A percentile compares a stretch with the other conserved stretches of the same genome.
phyloP scores from a whole-genome alignment of 2,888 invertebrate species.

The Philaethria dido region DNA sequence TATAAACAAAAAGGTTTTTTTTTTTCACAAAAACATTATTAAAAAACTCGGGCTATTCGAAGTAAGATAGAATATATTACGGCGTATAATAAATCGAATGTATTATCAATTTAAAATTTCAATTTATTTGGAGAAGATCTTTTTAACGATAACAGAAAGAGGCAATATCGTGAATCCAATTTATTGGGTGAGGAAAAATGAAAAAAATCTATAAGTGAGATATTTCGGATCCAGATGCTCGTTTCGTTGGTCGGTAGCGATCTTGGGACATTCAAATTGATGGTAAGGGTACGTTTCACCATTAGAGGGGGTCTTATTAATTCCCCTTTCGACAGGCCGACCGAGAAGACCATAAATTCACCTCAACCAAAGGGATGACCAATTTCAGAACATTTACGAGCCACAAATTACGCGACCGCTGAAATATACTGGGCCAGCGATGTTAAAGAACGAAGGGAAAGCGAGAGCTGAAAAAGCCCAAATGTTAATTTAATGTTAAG shows the following conservation, averaged over 20 bases:
- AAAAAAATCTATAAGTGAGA: constrained; percentile 51
- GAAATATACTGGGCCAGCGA: constrained; percentile 80
- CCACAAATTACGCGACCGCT: constrained; percentile 83
- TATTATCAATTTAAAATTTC: constrained; percentile 23
- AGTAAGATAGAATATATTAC: not conserved
- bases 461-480: constrained; percentile 75
- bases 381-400: constrained; percentile 84
- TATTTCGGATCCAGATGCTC: constrained; percentile 74
- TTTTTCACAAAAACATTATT: not conserved
- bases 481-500: constrained; percentile 82
- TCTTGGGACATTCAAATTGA: constrained; percentile 82
- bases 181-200: constrained; percentile 54
- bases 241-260: constrained; percentile 72
- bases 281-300: constrained; percentile 83
- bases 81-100: constrained; percentile 19
- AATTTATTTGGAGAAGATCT: constrained; percentile 26
- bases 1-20: not conserved
- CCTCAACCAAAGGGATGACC: constrained; percentile 84
- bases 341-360: constrained; percentile 83
- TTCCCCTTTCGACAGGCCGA: constrained; percentile 83
- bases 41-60: not conserved
- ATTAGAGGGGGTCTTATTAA: constrained; percentile 83
- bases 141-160: constrained; percentile 60
- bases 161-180: constrained; percentile 65
- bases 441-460: constrained; percentile 66